A percentile compares a stretch with the other conserved stretches of the same genome.
Conservation (phyloP, 2,113 vertebrate genomes). For the Thunnus thynnus region DNA sequence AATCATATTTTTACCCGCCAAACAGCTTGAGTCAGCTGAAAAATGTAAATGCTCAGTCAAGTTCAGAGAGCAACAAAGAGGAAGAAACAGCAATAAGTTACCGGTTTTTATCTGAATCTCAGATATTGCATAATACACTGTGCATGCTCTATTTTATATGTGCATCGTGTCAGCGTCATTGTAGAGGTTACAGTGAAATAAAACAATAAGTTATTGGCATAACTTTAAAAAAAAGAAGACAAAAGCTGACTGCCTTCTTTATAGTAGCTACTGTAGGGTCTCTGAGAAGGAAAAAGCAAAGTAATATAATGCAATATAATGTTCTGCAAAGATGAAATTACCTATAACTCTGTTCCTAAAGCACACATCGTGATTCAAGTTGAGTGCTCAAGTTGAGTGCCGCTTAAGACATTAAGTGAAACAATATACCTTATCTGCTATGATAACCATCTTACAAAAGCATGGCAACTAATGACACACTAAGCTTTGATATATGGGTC, state of each 20-base stretch:
- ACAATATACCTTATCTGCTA: constrained; percentile 45
- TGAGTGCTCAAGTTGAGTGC: constrained; percentile 8
- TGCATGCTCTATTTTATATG: constrained; percentile 1
- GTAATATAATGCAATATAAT: constrained; percentile 25
- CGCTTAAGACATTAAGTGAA: constrained; percentile 52
- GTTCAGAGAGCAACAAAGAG: constrained; percentile 34
- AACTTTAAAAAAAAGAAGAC: neutral
- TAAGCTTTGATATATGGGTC: constrained; percentile 40
- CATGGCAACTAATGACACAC: constrained; percentile 36
- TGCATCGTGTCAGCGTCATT: constrained; percentile 5
- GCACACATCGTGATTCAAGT: constrained; percentile 33
- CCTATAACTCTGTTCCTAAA: constrained; percentile 39
- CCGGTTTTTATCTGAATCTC: constrained; percentile 21
- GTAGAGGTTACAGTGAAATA: neutral
- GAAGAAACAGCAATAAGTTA: neutral
- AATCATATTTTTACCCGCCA: neutral
- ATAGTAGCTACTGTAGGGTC: neutral
- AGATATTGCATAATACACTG: constrained; percentile 1
- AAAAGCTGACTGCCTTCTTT: constrained; percentile 10
- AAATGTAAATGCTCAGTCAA: constrained; percentile 22
- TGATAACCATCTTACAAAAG: constrained; percentile 42
- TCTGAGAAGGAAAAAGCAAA: neutral
- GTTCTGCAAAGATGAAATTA: constrained; percentile 51
- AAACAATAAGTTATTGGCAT: neutral
- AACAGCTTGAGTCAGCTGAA: constrained; percentile 52